Evolutionary conservation across 2,113 vertebrate species (phyloP).

Genomic region (Petromus typicus): DNA sequence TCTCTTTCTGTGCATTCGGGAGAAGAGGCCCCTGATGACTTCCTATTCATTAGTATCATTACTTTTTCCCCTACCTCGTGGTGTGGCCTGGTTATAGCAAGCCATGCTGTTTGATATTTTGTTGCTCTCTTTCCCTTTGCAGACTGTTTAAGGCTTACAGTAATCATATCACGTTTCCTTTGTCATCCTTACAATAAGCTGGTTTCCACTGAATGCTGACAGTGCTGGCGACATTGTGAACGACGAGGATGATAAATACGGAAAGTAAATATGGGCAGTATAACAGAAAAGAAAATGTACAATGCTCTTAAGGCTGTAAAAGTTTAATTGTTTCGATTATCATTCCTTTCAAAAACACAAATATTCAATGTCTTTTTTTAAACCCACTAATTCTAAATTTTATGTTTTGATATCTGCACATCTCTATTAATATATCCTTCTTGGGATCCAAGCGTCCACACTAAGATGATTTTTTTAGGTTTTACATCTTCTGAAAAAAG

Average conservation of each 20-base stretch:
- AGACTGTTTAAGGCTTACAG: not conserved
- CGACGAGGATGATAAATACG: not conserved
- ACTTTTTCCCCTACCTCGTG: not conserved
- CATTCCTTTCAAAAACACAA: slow-evolving; percentile 12
- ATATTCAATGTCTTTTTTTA: not conserved
- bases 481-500: slow-evolving; percentile 14
- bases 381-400: not conserved
- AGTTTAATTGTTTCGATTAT: not conserved
- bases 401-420: not conserved
- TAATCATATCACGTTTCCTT: not conserved
- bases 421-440: not conserved
- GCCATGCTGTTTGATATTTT: not conserved
- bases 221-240: not conserved
- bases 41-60: not conserved
- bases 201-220: slow-evolving; percentile 6
- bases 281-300: not conserved
- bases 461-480: not conserved
- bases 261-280: not conserved
- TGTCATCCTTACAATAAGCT: not conserved
- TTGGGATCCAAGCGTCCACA: not conserved
- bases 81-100: not conserved
- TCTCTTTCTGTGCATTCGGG: not conserved
- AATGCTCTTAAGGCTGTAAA: not conserved
- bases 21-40: not conserved
- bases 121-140: not conserved